Conservation (phyloP, 1,140 invertebrate species). For the Trinorchestia longiramus region DNA sequence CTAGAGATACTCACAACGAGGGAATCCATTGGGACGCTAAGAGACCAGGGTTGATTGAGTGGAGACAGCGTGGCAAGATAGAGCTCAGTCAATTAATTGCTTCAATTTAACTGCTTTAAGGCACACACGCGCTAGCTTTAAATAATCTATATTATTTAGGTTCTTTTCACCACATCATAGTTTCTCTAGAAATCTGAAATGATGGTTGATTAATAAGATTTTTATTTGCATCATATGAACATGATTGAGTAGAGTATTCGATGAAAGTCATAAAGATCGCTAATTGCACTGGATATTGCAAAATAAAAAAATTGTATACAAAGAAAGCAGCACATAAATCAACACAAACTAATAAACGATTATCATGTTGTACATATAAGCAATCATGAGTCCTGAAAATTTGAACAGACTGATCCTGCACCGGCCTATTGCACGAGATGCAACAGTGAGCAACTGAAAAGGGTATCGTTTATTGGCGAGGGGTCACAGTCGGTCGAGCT, state of each 20-base stretch:
- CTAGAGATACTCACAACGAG: background rate
- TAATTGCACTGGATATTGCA: background rate
- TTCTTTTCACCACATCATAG: background rate
- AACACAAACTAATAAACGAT: background rate
- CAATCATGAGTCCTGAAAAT: background rate
- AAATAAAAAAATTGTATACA: background rate
- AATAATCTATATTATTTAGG: no score
- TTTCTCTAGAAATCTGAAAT: background rate
- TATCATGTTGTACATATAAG: background rate
- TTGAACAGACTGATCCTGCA: background rate
- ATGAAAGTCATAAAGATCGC: background rate
- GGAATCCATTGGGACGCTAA: background rate
- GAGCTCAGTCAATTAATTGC: background rate
- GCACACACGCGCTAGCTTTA: no score
- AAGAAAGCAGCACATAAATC: background rate
- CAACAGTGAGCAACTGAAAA: background rate
- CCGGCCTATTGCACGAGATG: background rate
- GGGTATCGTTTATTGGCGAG: background rate
- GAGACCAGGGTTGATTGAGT: background rate
- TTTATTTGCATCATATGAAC: background rate
- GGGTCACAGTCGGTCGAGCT: background rate
- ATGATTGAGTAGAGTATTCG: background rate
- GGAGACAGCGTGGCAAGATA: constrained; percentile 4
- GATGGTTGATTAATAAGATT: background rate
- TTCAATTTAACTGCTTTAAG: no score